These are phyloP conservation scores for Chionodraco myersi DNA, from an alignment of 2,113 vertebrate genomes.

Conservation along the genomic window DNA sequence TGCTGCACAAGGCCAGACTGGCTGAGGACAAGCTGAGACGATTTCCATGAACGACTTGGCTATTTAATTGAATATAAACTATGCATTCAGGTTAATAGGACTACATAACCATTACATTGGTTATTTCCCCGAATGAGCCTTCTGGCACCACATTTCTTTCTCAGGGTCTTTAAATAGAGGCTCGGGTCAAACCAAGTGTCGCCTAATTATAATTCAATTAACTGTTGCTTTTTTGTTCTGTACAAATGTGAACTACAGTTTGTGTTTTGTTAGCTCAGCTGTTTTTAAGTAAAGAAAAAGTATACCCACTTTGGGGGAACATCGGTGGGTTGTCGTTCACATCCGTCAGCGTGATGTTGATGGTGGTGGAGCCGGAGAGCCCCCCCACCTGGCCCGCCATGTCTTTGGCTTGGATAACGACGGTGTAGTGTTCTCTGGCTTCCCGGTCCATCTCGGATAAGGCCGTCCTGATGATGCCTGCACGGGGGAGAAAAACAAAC, in stretches of 20 bases:
- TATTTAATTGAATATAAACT: neutral
- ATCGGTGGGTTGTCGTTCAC: constrained; percentile 98
- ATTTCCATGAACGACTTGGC: neutral
- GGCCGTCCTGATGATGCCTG: constrained; percentile 97
- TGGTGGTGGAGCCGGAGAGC: constrained; percentile 94
- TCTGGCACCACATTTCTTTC: neutral
- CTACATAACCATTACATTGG: constrained; percentile 8
- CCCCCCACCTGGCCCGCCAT: constrained; percentile 98
- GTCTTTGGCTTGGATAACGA: constrained; percentile 99
- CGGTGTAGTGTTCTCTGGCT: constrained; percentile 96
- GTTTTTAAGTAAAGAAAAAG: neutral
- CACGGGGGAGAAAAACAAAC: neutral
- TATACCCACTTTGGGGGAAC: constrained; percentile 93
- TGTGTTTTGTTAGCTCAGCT: neutral
- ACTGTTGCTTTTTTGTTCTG: neutral
- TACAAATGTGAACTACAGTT: neutral
- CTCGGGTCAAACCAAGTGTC: neutral
- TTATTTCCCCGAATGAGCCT: constrained; percentile 29
- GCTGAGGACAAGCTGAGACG: constrained; percentile 3
- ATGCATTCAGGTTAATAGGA: constrained; percentile 19
- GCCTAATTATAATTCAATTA: neutral
- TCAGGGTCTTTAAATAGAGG: neutral
- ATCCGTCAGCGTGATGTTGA: constrained; percentile 97
- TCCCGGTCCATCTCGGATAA: constrained; percentile 97
- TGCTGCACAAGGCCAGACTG: constrained; percentile 29